A percentile compares a stretch with the other conserved stretches of the same genome.
Evolutionary conservation across 2,113 vertebrate species (phyloP).

Genomic region (Gambusia affinis): DNA sequence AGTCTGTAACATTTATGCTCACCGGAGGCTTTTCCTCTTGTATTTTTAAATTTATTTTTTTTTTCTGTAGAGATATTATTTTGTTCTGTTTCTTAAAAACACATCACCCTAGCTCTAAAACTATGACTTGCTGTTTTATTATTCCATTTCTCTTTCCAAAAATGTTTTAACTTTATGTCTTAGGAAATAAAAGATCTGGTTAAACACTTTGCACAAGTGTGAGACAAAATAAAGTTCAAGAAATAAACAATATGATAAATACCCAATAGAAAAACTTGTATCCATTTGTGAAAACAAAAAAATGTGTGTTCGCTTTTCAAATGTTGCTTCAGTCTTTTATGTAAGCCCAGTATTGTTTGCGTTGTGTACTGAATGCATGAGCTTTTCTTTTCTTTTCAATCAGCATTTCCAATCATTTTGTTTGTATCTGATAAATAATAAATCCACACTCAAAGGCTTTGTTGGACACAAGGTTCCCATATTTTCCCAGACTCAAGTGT

Average conservation of each 20-base stretch:
- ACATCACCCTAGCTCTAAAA: not conserved
- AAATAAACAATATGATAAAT: too few relatives aligned
- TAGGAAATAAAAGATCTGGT: too few relatives aligned
- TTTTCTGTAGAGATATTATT: conserved; percentile 19
- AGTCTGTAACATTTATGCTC: conserved; percentile 55
- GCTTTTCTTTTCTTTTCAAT: conserved; percentile 20
- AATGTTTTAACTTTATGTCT: not conserved
- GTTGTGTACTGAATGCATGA: not conserved
- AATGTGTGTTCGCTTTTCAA: too few relatives aligned
- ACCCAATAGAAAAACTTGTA: too few relatives aligned
- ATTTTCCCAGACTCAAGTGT: conserved; percentile 38
- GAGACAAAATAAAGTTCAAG: too few relatives aligned
- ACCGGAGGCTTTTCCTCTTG: conserved; percentile 44
- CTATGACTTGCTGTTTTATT: conserved; percentile 8
- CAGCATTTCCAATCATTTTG: conserved; percentile 11
- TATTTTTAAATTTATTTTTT: conserved; percentile 50
- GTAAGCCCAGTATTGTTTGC: too few relatives aligned
- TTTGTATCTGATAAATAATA: conserved; percentile 32
- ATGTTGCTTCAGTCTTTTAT: too few relatives aligned
- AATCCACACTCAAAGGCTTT: conserved; percentile 3
- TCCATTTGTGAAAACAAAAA: too few relatives aligned
- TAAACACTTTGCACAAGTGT: too few relatives aligned
- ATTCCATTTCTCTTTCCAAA: conserved; percentile 9
- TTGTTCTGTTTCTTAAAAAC: not conserved
- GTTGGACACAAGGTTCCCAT: conserved; percentile 44